These are phyloP conservation scores for Dendrolimus pini DNA, from an alignment of 2,888 invertebrate genomes.

Conservation along the genomic window DNA sequence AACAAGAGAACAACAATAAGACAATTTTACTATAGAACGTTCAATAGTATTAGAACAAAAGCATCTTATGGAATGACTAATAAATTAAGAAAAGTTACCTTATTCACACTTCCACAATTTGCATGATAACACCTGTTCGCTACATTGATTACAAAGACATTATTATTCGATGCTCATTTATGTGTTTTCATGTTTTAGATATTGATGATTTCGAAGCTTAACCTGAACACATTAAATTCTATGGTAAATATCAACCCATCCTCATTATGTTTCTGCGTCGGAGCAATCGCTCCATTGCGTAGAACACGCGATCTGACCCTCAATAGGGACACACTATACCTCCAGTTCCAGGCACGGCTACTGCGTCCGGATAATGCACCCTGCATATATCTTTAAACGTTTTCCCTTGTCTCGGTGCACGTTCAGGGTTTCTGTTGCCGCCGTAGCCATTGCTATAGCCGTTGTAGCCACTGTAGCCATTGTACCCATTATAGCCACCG, in stretches of 20 bases:
- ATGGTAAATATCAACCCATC: conserved; percentile 54
- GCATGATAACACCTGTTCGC: too few species aligned
- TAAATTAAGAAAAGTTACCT: too few species aligned
- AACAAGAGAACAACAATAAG: neutral
- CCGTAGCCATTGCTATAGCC: conserved; percentile 23
- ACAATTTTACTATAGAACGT: too few species aligned
- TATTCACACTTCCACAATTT: too few species aligned
- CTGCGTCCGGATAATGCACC: conserved; percentile 78
- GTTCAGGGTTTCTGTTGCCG: conserved; percentile 26
- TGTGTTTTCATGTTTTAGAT: neutral
- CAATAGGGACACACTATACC: conserved; percentile 80
- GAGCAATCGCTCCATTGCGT: conserved; percentile 69
- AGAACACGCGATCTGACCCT: conserved; percentile 75
- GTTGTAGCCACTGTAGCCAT: conserved; percentile 30
- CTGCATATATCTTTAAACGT: conserved; percentile 83
- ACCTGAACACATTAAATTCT: conserved; percentile 3
- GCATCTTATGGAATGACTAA: too few species aligned
- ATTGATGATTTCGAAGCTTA: conserved; percentile 2
- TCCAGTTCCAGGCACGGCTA: conserved; percentile 66
- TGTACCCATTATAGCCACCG: conserved; percentile 33
- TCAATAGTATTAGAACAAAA: too few species aligned
- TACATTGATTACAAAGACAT: neutral
- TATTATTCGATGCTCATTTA: neutral
- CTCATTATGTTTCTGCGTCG: conserved; percentile 70
- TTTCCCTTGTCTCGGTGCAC: conserved; percentile 55